Evolutionary conservation across 1,140 invertebrate genomes (phyloP).

Genomic region (Spodoptera frugiperda): DNA sequence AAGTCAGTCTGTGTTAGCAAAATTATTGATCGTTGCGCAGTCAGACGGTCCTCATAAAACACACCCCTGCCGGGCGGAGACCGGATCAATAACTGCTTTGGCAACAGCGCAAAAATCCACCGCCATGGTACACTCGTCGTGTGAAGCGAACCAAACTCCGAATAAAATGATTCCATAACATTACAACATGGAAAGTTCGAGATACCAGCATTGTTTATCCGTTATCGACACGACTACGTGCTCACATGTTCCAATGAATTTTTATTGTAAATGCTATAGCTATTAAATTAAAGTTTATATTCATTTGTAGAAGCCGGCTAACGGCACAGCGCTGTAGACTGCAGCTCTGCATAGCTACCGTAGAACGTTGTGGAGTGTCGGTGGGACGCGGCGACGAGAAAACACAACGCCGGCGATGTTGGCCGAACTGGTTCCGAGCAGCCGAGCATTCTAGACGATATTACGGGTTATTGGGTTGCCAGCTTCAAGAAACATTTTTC

Average conservation of each 20-base stretch:
- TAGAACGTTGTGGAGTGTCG: not conserved
- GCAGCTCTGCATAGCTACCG: not conserved
- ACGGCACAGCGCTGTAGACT: conserved; percentile 8
- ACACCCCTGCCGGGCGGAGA: too few relatives aligned
- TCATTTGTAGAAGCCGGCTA: conserved; percentile 2
- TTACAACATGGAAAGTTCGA: conserved; percentile 5
- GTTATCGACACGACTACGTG: not conserved
- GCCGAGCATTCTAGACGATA: conserved; percentile 29
- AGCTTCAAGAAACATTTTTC: not conserved
- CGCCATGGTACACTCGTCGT: too few relatives aligned
- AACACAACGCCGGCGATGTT: conserved; percentile 7
- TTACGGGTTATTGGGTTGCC: conserved; percentile 12
- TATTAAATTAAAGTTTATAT: conserved; percentile 8
- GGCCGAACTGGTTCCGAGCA: conserved; percentile 12
- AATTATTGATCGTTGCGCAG: too few relatives aligned
- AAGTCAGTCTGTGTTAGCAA: too few relatives aligned
- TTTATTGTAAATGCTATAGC: not conserved
- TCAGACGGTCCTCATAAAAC: too few relatives aligned
- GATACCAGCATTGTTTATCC: not conserved
- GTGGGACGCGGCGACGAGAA: not conserved
- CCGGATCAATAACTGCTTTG: too few relatives aligned
- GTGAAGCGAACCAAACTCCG: too few relatives aligned
- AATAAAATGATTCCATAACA: not conserved
- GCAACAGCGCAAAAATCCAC: too few relatives aligned
- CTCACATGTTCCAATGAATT: not conserved